Conservation (phyloP, 2,113 vertebrate genomes). For the Ahaetulla prasina region DNA sequence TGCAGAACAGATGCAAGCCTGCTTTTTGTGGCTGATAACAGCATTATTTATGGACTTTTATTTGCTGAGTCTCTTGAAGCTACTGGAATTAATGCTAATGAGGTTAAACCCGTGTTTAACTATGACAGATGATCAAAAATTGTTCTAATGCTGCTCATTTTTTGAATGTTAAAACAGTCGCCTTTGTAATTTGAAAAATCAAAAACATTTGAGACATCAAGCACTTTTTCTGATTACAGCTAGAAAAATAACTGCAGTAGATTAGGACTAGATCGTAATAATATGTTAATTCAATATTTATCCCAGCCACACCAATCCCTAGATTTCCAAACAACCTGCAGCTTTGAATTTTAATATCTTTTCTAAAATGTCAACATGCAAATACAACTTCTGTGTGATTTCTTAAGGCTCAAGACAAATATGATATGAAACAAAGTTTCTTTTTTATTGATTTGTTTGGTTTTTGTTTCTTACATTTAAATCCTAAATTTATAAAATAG, state of each 20-base stretch:
- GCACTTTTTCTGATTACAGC: not conserved
- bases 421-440: not conserved
- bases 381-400: not conserved
- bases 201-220: not conserved
- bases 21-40: not conserved
- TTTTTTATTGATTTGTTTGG: not conserved
- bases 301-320: not conserved
- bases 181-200: not conserved
- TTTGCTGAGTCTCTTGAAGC: not conserved
- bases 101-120: not conserved
- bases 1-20: not conserved
- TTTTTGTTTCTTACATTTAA: not conserved
- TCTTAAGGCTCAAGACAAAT: not conserved
- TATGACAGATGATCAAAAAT: not conserved
- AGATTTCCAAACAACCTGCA: not conserved
- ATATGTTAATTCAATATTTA: not conserved
- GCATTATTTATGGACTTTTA: not conserved
- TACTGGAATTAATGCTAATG: conserved; percentile 3
- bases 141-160: not conserved
- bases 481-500: not conserved
- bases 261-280: not conserved
- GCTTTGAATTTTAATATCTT: not conserved
- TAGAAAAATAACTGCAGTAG: not conserved
- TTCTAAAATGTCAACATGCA: not conserved
- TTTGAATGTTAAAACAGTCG: conserved; percentile 5